Evolutionary conservation across 2,797 vertebrate species (phyloP), one percentile per base, ranked within the genome.

Genomic region (Gastrophryne carolinensis): DNA sequence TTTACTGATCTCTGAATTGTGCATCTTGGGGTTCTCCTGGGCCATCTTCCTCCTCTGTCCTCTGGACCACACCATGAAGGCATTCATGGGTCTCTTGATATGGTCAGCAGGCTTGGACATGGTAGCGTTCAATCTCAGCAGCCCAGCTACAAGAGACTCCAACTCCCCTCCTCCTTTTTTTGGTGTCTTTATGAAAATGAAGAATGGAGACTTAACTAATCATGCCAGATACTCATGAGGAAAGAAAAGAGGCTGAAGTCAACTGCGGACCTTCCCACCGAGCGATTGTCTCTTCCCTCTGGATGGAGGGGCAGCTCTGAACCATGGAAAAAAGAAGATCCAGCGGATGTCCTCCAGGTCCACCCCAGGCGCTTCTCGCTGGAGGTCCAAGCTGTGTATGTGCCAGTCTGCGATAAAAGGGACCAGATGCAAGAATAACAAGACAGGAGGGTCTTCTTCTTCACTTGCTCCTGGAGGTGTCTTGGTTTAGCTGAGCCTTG

Each of bases 1-100:
- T 86, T 99, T 98, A 86, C 95, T 97, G 84, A 99, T 99, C 87
- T 99, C 97, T 6, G 97, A 98, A 87, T 98, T 98, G 92, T 99
- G 97, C 97, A 98, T 99, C 83, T 99, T 99, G 15, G 97, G 97
- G 86, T 99, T 98, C 83, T 99, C 97, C 85, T 99, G 97, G 84
- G 97, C 97, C 97, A 99, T 99, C 87, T 99, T 98, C 63, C 97
- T 93, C 79, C 97, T 87, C 82, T 98, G 97, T 73, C 94, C 94
- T 71, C 94, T 90, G 80, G 93, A 95, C 94, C 94, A 96, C 53
- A 96, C 94, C 94, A 96, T 96, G 90, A 96, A 95, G 80, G 94
- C 94, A 81, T 96, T 96, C 94, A 96, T 95, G 84, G 94, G 94
- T 85, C 94, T 88, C 86, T 95, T 95, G 90, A 95, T 95, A 84